Evolutionary conservation across 2,113 vertebrate genomes (phyloP).

Genomic region (Phalacrocorax aristotelis): DNA sequence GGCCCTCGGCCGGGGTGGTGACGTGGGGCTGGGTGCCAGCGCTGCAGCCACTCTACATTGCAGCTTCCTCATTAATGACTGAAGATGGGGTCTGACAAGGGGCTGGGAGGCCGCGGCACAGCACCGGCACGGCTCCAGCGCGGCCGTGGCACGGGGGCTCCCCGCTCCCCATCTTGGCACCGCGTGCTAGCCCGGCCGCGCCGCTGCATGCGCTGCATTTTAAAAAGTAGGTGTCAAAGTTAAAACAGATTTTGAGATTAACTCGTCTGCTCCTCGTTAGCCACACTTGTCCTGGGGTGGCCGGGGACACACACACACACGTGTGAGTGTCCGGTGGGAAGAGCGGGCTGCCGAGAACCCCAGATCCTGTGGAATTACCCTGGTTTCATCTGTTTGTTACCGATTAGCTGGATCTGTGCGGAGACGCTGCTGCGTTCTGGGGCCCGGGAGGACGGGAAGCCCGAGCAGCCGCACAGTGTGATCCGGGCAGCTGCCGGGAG

Average conservation of each 20-base stretch:
- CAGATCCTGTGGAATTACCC: not conserved
- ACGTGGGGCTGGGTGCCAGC: not conserved
- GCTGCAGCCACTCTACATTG: not conserved
- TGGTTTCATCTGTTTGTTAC: not conserved
- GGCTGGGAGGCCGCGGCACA: not conserved
- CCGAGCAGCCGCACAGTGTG: not conserved
- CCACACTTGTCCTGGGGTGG: not conserved
- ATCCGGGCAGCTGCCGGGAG: not conserved
- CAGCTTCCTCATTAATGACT: not conserved
- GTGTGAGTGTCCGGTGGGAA: not conserved
- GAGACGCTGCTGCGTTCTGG: not conserved
- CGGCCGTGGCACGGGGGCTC: rapidly evolving
- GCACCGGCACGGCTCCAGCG: not conserved
- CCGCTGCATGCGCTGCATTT: not conserved
- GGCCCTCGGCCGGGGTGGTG: not conserved
- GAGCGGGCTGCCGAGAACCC: not conserved
- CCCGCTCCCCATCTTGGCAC: not conserved
- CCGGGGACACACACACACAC: not conserved
- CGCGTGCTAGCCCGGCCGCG: not conserved
- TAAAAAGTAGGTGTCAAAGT: constrained; percentile 31
- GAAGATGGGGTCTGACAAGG: not conserved
- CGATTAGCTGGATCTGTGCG: not conserved
- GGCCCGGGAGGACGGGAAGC: not conserved
- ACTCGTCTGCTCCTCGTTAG: not conserved
- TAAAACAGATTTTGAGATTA: constrained; percentile 12